Evolutionary conservation across 2,797 vertebrate genomes (phyloP).

Genomic region (Myotis findleyi): DNA sequence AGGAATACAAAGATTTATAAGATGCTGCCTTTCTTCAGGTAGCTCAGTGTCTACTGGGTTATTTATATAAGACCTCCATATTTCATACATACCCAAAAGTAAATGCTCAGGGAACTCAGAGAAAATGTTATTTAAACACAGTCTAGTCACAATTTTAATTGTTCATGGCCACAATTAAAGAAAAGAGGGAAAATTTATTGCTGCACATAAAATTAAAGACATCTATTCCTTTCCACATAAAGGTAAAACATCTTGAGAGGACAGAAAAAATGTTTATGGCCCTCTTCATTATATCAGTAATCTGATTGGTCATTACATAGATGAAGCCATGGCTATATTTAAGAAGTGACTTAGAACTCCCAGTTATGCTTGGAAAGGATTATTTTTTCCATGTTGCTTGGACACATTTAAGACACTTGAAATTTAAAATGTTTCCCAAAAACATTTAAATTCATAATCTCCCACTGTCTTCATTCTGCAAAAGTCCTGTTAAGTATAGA

Average conservation of each 20-base stretch:
- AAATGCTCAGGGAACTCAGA: slow-evolving; percentile 4
- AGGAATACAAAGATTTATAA: slow-evolving; percentile 13
- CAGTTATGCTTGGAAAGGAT: background rate
- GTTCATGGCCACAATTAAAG: background rate
- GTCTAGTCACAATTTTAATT: background rate
- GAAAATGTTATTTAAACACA: slow-evolving; percentile 24
- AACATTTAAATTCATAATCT: background rate
- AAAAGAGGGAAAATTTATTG: background rate
- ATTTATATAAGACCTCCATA: slow-evolving; percentile 20
- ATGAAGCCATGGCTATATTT: background rate
- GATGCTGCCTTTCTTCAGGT: background rate
- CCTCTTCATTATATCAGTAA: background rate
- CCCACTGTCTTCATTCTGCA: background rate
- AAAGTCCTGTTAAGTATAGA: background rate
- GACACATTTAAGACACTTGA: background rate
- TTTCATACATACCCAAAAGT: background rate
- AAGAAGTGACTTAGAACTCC: background rate
- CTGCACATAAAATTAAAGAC: background rate
- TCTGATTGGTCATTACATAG: slow-evolving; percentile 6
- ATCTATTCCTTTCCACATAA: background rate
- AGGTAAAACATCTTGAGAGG: slow-evolving; percentile 23
- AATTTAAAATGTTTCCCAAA: background rate
- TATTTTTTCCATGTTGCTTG: background rate
- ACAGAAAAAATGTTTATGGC: background rate
- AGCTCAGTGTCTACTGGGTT: background rate